Evolutionary conservation across 2,797 vertebrate species (phyloP).

Genomic region (Jordanella pulchra): DNA sequence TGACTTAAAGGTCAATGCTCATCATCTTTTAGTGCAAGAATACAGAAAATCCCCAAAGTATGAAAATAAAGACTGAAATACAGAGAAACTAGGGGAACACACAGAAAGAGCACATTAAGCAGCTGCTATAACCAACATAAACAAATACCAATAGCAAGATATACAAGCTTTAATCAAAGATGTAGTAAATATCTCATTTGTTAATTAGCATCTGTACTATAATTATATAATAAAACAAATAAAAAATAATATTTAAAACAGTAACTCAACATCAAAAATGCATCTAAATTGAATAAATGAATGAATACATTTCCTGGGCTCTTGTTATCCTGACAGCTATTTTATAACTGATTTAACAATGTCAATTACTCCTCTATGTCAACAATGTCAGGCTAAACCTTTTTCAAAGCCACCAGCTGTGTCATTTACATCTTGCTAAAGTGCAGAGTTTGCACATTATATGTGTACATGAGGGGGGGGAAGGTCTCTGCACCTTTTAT

Average conservation of each 20-base stretch:
- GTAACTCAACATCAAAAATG: not conserved
- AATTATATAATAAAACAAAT: not conserved
- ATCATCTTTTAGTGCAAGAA: not conserved
- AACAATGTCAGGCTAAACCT: not conserved
- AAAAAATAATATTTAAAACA: not conserved
- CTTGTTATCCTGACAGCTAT: not conserved
- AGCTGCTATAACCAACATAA: not conserved
- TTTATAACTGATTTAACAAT: not conserved
- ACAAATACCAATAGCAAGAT: not conserved
- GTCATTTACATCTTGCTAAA: too few species aligned
- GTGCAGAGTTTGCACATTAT: too few species aligned
- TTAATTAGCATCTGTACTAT: not conserved
- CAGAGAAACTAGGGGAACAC: not conserved
- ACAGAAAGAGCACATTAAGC: not conserved
- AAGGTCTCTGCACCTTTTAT: too few species aligned
- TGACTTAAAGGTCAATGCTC: not conserved
- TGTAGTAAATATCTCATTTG: not conserved
- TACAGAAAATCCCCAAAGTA: not conserved
- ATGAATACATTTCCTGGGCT: too few species aligned
- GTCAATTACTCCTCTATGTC: not conserved
- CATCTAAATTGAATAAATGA: not conserved
- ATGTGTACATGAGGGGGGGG: too few species aligned
- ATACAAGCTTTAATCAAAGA: not conserved
- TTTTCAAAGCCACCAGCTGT: not conserved
- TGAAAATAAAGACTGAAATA: not conserved